Evolutionary conservation across 2,888 invertebrate genomes (phyloP), one percentile per base, ranked within the genome.

Genomic region (Brenthis daphne): DNA sequence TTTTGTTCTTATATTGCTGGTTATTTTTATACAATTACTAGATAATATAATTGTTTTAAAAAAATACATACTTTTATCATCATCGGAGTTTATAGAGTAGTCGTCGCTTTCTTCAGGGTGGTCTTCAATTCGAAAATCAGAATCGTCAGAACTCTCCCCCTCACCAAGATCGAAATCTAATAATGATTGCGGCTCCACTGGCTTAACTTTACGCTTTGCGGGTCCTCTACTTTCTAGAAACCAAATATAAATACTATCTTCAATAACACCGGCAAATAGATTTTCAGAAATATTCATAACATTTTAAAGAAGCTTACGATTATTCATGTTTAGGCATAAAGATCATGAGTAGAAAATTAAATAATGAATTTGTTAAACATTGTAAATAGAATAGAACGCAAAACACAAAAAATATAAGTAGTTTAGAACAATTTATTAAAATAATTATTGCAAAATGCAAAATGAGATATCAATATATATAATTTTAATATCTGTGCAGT

Each of bases 61-160:
- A 29, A 2, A 8, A 43, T 43, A 63, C 53, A 51, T 84, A 94
- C 94, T 94, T 87, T 94, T 94, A 65, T 92, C 94, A 78, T 95
- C 95, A 76, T 95, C 94, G 58, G 95, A 95, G 77, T 96, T 95
- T 71, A 95, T 94, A 1, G 96, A 96, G 74, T 89, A 92, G 85
- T 96, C 96, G 82, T 96, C 95, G 83, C 96, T 96, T 73, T 96
- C 96, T 77, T 96, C 95, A 3, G 95, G 95, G 80, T 97, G 97
- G 84, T 97, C 97, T 84, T 97, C 97, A 70, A 97, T 97, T 66
- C 98, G 95, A 88, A 98, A 98, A 89, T 98, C 98, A 71, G 98
- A 98, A 87, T 98, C 98, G 84, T 98, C 98, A 0, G 98, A 98
- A 83, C 98, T 98, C 85, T 97, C 97, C 51, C 96, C 98, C 86